Conservation (phyloP, 2,797 vertebrate genomes). For the Trichosurus vulpecula region DNA sequence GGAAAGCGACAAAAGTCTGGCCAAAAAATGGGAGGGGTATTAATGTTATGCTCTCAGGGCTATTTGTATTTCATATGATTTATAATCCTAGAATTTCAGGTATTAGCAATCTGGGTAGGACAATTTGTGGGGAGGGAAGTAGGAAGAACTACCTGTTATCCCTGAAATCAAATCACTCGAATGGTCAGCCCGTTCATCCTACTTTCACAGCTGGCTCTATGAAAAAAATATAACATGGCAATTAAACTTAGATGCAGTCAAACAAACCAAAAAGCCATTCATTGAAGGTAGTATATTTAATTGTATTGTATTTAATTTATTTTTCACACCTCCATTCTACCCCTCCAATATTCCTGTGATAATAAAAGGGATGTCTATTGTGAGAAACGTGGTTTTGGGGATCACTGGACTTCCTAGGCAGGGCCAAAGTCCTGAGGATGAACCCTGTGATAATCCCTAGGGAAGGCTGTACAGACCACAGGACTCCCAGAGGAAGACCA, state of each 20-base stretch:
- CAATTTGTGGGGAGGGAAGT: not conserved
- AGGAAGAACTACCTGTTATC: not conserved
- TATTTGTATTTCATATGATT: not conserved
- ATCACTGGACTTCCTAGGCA: too few species aligned
- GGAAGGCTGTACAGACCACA: too few species aligned
- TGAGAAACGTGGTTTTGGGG: too few species aligned
- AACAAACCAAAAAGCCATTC: not conserved
- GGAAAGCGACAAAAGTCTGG: not conserved
- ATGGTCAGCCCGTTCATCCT: too few species aligned
- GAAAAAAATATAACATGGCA: not conserved
- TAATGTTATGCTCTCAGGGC: not conserved
- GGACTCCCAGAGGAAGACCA: too few species aligned
- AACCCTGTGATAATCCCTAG: too few species aligned
- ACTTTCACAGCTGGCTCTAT: not conserved
- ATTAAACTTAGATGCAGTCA: not conserved
- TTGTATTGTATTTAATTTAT: too few species aligned
- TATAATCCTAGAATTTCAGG: not conserved
- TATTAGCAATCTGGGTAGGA: not conserved
- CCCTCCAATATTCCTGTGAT: not conserved
- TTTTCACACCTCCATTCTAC: not conserved
- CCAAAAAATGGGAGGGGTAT: not conserved
- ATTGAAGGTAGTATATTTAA: too few species aligned
- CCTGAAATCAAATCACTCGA: not conserved
- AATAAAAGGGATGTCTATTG: not conserved
- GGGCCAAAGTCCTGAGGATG: too few species aligned